phyloP scores from a whole-genome alignment of 2,113 vertebrate genomes.

The Sebastes fasciatus region DNA sequence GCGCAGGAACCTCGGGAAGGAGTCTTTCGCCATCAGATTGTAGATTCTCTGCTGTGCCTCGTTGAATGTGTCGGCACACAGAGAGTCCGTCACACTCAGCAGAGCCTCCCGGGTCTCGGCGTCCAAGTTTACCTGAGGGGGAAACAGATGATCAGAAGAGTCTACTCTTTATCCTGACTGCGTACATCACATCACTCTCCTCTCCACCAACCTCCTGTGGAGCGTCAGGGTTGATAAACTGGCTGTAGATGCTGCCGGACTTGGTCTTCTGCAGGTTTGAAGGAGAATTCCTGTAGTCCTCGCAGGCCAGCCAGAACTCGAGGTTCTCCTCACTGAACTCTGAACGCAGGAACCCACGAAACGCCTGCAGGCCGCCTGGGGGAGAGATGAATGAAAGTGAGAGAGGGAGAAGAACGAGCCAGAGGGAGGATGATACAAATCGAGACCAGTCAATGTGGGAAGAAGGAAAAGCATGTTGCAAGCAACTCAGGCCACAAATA shows the following conservation, averaged over 20 bases:
- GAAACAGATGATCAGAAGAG: neutral
- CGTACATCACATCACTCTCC: neutral
- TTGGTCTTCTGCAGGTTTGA: conserved; percentile 81
- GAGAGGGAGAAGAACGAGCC: neutral
- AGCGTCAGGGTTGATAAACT: conserved; percentile 89
- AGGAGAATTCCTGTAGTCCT: conserved; percentile 89
- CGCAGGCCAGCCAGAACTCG: conserved; percentile 93
- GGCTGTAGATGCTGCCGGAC: conserved; percentile 88
- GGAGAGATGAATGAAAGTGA: conserved; percentile 23
- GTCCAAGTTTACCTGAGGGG: conserved; percentile 91
- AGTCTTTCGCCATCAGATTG: conserved; percentile 93
- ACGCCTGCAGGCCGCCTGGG: conserved; percentile 87
- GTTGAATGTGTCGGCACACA: conserved; percentile 82
- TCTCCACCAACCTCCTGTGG: conserved; percentile 86
- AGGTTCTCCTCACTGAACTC: conserved; percentile 97
- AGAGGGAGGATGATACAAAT: neutral
- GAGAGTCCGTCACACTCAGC: conserved; percentile 83
- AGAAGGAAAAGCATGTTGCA: neutral
- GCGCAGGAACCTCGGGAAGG: conserved; percentile 92
- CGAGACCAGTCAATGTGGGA: neutral
- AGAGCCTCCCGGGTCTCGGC: conserved; percentile 90
- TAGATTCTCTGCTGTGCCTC: conserved; percentile 91
- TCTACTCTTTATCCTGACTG: neutral
- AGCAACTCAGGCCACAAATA: neutral
- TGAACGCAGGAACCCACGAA: conserved; percentile 90